Evolutionary conservation across 2,113 vertebrate genomes (phyloP), one percentile per base, ranked within the genome.

Genomic region (Neogobius melanostomus): DNA sequence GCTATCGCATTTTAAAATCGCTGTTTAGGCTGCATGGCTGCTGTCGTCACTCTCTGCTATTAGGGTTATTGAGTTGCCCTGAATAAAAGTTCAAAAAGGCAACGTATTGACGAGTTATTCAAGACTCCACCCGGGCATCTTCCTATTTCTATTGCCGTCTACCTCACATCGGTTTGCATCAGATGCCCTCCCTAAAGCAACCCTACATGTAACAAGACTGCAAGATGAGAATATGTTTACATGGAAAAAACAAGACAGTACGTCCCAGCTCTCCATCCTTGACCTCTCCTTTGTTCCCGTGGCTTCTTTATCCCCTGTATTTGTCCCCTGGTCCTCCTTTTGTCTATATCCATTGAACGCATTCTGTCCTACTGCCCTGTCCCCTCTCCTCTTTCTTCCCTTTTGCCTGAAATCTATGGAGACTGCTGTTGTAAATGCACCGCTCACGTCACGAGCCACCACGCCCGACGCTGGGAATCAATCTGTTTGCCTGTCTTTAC

Each of bases 401-500:
- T 70, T n/a, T 43, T 67, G 7, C 62, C 56, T 74, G 48, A 57
- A 77, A 70, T 61, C 46, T 69, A 21, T n/a, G n/a, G 72, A 59
- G 81, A 69, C 36, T 54, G 11, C 10, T 61, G 11, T 45, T 65
- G 61, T 66, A 51, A 74, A 80, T 65, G 64, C 49, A 50, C 36
- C 72, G 10, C 6, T 45, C 6, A 14, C 56, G 73, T 72, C 61
- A 70, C 47, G 65, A 64, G 21, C 51, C 56, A 68, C 72, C 87
- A 79, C 84, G 82, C 84, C 82, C 84, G 79, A 72, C 50, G 48
- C 77, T 79, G 71, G 74, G 75, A 83, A 83, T 75, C 8, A 47
- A 45, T 71, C 46, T 64, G 51, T 65, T 44, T 63, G 6, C 48
- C 66, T 42, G 42, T 64, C 12, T 57, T 43, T 71, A 66, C 44